Evolutionary conservation across 2,888 invertebrate species (phyloP).

Genomic region (Chymomyza procnemis): DNA sequence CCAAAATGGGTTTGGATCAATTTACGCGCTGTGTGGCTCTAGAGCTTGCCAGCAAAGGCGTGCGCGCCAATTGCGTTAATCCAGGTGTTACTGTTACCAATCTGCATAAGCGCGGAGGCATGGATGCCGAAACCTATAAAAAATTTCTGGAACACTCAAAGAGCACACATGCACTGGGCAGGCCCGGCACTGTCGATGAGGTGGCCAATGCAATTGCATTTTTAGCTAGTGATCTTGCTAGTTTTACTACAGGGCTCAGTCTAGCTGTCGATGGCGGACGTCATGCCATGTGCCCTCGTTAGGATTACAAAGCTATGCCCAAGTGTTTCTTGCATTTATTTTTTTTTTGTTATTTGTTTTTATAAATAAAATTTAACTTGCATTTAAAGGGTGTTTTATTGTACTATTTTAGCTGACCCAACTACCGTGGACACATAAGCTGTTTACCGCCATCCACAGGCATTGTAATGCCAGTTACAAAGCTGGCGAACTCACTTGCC

Average conservation of each 20-base stretch:
- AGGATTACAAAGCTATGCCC: conserved; percentile 49
- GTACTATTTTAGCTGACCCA: not conserved
- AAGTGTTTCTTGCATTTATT: conserved; percentile 41
- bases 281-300: conserved; percentile 96
- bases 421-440: conserved; percentile 91
- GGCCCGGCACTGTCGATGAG: conserved; percentile 90
- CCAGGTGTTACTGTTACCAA: conserved; percentile 94
- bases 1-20: conserved; percentile 96
- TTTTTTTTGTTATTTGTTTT: not conserved
- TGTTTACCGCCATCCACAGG: conserved; percentile 96
- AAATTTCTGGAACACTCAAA: conserved; percentile 91
- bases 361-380: not conserved
- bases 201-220: conserved; percentile 94
- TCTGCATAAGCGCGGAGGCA: conserved; percentile 91
- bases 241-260: conserved; percentile 93
- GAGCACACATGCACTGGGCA: conserved; percentile 93
- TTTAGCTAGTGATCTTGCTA: conserved; percentile 91
- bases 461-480: conserved; percentile 91
- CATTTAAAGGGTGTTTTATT: not conserved
- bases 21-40: conserved; percentile 95
- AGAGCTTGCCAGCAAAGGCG: conserved; percentile 89
- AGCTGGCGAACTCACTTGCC: conserved; percentile 90
- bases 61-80: conserved; percentile 94
- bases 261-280: conserved; percentile 96
- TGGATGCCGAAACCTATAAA: conserved; percentile 88